A percentile compares a stretch with the other conserved stretches of the same genome.
These are phyloP conservation scores for Bucco capensis DNA, from an alignment of 2,113 vertebrate species.

Conservation along the genomic window DNA sequence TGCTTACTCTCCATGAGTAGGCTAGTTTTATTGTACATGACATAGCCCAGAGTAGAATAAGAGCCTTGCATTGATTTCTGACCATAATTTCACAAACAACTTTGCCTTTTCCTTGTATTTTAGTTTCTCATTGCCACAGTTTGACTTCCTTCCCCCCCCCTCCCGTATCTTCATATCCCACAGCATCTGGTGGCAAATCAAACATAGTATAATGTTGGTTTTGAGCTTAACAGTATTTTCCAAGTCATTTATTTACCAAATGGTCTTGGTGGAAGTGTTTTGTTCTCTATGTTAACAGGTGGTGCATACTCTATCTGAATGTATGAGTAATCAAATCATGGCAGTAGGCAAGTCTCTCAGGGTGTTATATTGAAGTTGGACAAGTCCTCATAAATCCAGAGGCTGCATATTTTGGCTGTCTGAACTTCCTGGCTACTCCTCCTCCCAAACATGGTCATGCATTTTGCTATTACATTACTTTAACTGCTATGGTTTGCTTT, in stretches of 20 bases:
- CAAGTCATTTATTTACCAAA: slow-evolving; percentile 60
- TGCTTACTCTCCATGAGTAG: background rate
- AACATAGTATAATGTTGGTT: background rate
- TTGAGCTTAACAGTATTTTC: slow-evolving; percentile 56
- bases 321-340: background rate
- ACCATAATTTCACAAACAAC: background rate
- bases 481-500: background rate
- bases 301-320: background rate
- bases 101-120: background rate
- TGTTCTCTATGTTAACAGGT: slow-evolving; percentile 39
- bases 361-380: background rate
- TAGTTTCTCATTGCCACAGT: background rate
- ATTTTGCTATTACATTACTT: background rate
- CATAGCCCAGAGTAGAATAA: background rate
- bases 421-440: background rate
- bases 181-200: slow-evolving; percentile 54
- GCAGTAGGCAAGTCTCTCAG: background rate
- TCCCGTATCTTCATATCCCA: background rate
- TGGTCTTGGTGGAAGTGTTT: slow-evolving; percentile 35
- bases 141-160: background rate
- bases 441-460: background rate
- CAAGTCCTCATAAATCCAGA: background rate
- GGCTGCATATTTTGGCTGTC: background rate
- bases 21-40: background rate
- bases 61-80: background rate